These are phyloP conservation scores for Embidobia sp. DNA, from an alignment of 2,888 invertebrate species.

Conservation along the genomic window DNA sequence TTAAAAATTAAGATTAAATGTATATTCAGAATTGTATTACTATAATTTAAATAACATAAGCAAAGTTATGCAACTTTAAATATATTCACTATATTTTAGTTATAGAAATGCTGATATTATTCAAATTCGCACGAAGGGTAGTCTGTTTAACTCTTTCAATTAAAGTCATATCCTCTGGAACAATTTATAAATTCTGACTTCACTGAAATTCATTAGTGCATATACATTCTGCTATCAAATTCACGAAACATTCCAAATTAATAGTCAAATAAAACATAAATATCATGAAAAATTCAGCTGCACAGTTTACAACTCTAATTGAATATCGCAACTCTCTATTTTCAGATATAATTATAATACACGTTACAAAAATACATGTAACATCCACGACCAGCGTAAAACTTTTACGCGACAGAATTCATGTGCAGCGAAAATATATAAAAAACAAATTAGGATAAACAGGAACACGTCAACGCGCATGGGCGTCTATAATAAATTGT, in stretches of 20 bases:
- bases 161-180: constrained; percentile 14
- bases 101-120: constrained; percentile 1
- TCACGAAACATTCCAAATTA: background rate
- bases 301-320: constrained; percentile 18
- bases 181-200: constrained; percentile 14
- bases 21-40: too few relatives aligned
- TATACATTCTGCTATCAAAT: background rate
- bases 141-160: constrained; percentile 11
- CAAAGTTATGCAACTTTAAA: constrained; percentile 1
- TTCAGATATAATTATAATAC: too few relatives aligned
- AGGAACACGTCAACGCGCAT: constrained; percentile 4
- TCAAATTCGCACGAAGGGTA: constrained; percentile 8
- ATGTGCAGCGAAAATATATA: constrained; percentile 37
- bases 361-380: too few relatives aligned
- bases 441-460: constrained; percentile 37
- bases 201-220: background rate
- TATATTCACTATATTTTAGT: background rate
- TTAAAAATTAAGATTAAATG: too few relatives aligned
- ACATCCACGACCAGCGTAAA: background rate
- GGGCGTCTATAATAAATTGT: constrained; percentile 9
- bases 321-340: constrained; percentile 5
- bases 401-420: constrained; percentile 18
- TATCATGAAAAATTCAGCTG: constrained; percentile 8
- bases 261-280: constrained; percentile 1
- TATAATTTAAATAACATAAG: too few relatives aligned